These are phyloP conservation scores for Telmatherina bonti DNA, from an alignment of 2,797 vertebrate species.

Conservation along the genomic window DNA sequence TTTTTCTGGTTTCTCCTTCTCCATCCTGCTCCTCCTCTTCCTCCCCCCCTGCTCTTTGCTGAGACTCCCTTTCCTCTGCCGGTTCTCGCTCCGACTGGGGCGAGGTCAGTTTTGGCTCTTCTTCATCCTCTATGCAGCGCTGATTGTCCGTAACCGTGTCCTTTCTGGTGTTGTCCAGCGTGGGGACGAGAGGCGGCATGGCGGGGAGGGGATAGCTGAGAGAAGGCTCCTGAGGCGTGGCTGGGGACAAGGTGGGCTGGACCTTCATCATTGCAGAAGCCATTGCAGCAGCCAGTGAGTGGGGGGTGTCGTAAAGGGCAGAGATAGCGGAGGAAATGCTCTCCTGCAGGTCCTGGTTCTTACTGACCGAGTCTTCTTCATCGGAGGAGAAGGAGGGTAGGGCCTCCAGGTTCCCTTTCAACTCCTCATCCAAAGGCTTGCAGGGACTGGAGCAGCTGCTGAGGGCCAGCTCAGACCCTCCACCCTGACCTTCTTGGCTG, in stretches of 20 bases:
- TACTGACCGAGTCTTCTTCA: slow-evolving; percentile 92
- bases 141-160: slow-evolving; percentile 38
- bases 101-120: slow-evolving; percentile 27
- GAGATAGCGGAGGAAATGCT: slow-evolving; percentile 96
- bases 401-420: slow-evolving; percentile 92
- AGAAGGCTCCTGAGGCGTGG: slow-evolving; percentile 53
- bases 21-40: slow-evolving; percentile 29
- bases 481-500: slow-evolving; percentile 68
- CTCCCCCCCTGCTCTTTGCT: slow-evolving; percentile 21
- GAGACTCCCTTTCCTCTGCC: slow-evolving; percentile 31
- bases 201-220: slow-evolving; percentile 69
- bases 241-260: slow-evolving; percentile 63
- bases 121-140: slow-evolving; percentile 19
- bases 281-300: slow-evolving; percentile 75
- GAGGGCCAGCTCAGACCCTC: slow-evolving; percentile 83
- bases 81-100: slow-evolving; percentile 20
- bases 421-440: slow-evolving; percentile 91
- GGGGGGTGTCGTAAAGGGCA: slow-evolving; percentile 88
- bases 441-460: slow-evolving; percentile 88
- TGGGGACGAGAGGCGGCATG: slow-evolving; percentile 58
- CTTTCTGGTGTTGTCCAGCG: slow-evolving; percentile 49
- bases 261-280: slow-evolving; percentile 68
- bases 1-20: slow-evolving; percentile 27
- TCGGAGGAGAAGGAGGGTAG: slow-evolving; percentile 94
- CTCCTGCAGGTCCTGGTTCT: slow-evolving; percentile 94